phyloP scores from a whole-genome alignment of 2,888 invertebrate species.

The Hydropsyche betteni region DNA sequence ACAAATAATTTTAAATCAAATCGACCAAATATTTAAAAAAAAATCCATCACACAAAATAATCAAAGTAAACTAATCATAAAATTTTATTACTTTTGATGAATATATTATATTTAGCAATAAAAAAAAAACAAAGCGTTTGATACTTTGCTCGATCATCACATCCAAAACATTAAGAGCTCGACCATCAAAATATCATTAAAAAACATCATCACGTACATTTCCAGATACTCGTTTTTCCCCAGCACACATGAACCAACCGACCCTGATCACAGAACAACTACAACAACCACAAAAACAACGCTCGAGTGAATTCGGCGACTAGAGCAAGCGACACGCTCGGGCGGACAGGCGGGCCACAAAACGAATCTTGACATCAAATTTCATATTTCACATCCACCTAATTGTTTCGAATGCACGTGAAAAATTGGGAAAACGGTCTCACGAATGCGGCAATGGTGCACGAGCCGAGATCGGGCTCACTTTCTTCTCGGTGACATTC shows the following conservation, averaged over 20 bases:
- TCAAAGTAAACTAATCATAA: too few relatives aligned
- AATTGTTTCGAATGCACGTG: background rate
- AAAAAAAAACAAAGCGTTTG: too few relatives aligned
- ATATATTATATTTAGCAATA: too few relatives aligned
- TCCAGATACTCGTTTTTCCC: too few relatives aligned
- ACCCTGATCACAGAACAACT: background rate
- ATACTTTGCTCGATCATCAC: too few relatives aligned
- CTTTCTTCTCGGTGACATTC: constrained; percentile 9
- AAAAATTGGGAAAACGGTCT: background rate
- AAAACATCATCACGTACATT: too few relatives aligned
- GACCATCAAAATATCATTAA: too few relatives aligned
- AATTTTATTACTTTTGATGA: too few relatives aligned
- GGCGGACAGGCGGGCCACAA: background rate
- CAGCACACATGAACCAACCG: background rate
- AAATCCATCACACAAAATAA: too few relatives aligned
- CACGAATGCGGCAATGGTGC: background rate
- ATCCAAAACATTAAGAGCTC: too few relatives aligned
- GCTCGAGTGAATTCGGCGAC: constrained; percentile 24
- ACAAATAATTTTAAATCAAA: too few relatives aligned
- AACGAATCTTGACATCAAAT: background rate
- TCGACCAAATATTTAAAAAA: too few relatives aligned
- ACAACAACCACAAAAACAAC: background rate
- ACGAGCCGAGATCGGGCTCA: background rate
- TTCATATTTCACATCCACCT: background rate
- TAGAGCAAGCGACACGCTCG: background rate